phyloP scores from a whole-genome alignment of 2,888 invertebrate species.

The Lobophora halterata region DNA sequence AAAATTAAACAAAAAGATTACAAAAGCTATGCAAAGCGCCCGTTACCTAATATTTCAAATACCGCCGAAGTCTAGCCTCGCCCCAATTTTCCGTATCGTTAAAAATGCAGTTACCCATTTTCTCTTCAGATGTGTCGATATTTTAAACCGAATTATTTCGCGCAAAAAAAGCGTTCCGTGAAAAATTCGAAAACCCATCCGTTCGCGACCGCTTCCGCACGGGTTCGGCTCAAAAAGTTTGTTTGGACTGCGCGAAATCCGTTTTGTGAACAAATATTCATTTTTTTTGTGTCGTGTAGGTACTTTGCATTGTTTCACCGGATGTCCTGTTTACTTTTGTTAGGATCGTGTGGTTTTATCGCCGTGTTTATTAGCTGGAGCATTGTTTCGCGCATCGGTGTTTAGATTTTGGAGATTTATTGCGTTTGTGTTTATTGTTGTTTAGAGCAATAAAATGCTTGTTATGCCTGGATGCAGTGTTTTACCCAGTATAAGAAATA shows the following conservation, averaged over 20 bases:
- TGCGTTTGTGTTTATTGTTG: constrained; percentile 33
- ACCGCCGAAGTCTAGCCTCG: too few species aligned
- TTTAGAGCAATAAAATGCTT: constrained; percentile 16
- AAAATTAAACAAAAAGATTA: too few species aligned
- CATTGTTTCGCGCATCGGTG: constrained; percentile 37
- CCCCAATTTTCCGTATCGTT: constrained; percentile 28
- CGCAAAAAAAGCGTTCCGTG: constrained; percentile 36
- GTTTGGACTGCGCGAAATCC: constrained; percentile 55
- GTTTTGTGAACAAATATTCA: constrained; percentile 56
- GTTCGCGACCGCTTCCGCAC: constrained; percentile 42
- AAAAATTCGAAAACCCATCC: constrained; percentile 46
- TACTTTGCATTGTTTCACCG: constrained; percentile 63
- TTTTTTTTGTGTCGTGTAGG: constrained; percentile 47
- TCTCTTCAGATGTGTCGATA: constrained; percentile 30
- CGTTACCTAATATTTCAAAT: too few species aligned
- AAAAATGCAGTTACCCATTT: constrained; percentile 30
- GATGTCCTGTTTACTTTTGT: constrained; percentile 61
- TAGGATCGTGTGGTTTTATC: constrained; percentile 41
- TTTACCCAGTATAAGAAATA: too few species aligned
- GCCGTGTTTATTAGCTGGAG: constrained; percentile 35
- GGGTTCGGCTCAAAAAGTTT: constrained; percentile 54
- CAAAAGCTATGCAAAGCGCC: too few species aligned
- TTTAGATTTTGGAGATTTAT: constrained; percentile 46
- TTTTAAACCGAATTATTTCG: constrained; percentile 42
- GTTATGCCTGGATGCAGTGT: constrained; percentile 20